Conservation (phyloP, 2,113 vertebrate genomes). For the Oreochromis aureus region DNA sequence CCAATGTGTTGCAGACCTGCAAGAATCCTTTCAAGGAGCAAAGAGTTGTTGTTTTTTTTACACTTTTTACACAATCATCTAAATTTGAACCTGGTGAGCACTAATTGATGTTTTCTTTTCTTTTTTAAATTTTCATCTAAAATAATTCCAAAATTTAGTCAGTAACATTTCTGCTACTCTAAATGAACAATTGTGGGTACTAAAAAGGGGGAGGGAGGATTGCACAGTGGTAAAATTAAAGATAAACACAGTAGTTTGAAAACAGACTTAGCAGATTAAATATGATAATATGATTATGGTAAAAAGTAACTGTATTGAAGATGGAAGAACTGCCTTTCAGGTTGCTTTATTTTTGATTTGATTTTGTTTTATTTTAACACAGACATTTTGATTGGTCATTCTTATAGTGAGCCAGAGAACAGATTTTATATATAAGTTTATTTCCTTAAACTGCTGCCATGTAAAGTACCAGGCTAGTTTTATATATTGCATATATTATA, state of each 20-base stretch:
- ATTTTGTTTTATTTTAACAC: neutral
- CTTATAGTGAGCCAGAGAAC: neutral
- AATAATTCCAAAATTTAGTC: neutral
- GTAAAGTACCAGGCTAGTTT: neutral
- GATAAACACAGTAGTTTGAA: neutral
- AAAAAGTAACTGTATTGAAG: neutral
- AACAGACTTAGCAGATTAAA: neutral
- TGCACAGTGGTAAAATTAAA: neutral
- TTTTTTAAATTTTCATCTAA: neutral
- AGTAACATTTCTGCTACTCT: neutral
- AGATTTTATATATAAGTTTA: neutral
- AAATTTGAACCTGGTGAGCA: neutral
- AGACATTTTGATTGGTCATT: neutral
- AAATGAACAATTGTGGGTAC: neutral
- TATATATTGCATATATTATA: neutral
- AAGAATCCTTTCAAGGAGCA: neutral
- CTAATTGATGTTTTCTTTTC: neutral
- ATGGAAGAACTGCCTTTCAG: neutral
- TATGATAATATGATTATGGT: neutral
- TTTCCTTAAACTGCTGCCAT: neutral
- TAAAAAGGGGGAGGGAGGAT: neutral
- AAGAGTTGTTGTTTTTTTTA: fast-evolving
- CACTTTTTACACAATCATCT: neutral
- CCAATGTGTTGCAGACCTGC: neutral
- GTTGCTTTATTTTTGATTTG: neutral